phyloP scores from a whole-genome alignment of 2,888 invertebrate genomes.

The Cerastis leucographa region DNA sequence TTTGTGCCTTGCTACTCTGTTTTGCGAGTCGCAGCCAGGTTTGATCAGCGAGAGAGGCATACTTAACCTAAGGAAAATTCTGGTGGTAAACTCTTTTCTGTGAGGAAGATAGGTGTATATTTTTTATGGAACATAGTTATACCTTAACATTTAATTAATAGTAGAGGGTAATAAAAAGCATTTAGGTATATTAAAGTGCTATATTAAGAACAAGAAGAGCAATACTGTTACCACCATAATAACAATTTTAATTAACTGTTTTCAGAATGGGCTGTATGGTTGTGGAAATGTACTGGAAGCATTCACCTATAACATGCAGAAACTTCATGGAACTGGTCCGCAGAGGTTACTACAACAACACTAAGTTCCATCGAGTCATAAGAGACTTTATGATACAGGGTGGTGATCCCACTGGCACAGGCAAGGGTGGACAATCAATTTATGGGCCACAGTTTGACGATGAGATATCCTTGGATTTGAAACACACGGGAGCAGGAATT shows the following conservation, averaged over 20 bases:
- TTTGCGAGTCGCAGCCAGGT: neutral
- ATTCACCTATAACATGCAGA: conserved; percentile 98
- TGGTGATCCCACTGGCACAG: conserved; percentile 99
- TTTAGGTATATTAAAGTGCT: neutral
- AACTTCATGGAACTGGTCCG: conserved; percentile 99
- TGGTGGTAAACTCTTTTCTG: neutral
- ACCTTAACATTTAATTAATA: neutral
- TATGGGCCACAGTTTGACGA: conserved; percentile 98
- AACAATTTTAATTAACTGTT: conserved; percentile 51
- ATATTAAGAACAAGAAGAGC: neutral
- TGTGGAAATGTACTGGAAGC: conserved; percentile 99
- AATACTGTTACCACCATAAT: neutral
- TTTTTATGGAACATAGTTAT: neutral
- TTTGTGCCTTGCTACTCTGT: neutral
- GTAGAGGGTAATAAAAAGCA: neutral
- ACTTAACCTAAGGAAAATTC: neutral
- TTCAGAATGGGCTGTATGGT: conserved; percentile 97
- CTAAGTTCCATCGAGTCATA: conserved; percentile 99
- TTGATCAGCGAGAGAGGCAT: neutral
- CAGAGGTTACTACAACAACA: conserved; percentile 98
- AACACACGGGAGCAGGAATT: conserved; percentile 98
- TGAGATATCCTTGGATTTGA: conserved; percentile 98
- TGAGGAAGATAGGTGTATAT: neutral
- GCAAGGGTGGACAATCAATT: conserved; percentile 98
- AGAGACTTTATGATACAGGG: conserved; percentile 98